Conservation (phyloP, 2,797 vertebrate genomes). For the Sebastolobus alascanus region DNA sequence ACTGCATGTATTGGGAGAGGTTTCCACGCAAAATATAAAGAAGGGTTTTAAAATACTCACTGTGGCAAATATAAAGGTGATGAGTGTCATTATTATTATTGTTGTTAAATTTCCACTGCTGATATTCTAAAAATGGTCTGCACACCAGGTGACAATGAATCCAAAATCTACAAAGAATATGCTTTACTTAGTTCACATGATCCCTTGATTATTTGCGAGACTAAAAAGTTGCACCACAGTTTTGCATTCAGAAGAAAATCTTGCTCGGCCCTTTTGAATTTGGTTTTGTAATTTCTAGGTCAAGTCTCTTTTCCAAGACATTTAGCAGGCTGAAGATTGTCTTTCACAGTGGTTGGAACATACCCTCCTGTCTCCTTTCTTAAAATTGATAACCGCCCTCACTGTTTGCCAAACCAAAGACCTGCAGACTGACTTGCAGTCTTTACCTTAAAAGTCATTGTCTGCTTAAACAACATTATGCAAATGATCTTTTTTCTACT, state of each 20-base stretch:
- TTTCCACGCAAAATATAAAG: background rate
- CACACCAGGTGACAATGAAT: background rate
- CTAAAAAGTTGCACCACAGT: background rate
- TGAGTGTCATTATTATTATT: background rate
- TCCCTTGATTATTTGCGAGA: background rate
- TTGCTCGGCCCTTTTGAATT: background rate
- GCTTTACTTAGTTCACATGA: background rate
- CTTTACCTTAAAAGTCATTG: background rate
- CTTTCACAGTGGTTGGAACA: background rate
- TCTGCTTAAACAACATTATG: slow-evolving; percentile 9
- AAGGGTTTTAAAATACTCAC: slow-evolving; percentile 9
- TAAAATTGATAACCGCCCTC: background rate
- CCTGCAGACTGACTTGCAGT: background rate
- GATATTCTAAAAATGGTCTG: background rate
- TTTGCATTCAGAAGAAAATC: background rate
- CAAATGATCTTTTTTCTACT: background rate
- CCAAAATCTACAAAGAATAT: background rate
- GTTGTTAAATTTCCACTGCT: background rate
- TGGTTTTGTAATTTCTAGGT: background rate
- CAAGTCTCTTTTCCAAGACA: background rate
- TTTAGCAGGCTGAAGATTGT: slow-evolving; percentile 1
- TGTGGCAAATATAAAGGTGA: background rate
- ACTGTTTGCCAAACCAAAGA: background rate
- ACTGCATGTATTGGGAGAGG: background rate
- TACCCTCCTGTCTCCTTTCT: background rate